Base-by-base conservation (phyloP, 1,140 invertebrate genomes). In the Carposina sasakii region DNA sequence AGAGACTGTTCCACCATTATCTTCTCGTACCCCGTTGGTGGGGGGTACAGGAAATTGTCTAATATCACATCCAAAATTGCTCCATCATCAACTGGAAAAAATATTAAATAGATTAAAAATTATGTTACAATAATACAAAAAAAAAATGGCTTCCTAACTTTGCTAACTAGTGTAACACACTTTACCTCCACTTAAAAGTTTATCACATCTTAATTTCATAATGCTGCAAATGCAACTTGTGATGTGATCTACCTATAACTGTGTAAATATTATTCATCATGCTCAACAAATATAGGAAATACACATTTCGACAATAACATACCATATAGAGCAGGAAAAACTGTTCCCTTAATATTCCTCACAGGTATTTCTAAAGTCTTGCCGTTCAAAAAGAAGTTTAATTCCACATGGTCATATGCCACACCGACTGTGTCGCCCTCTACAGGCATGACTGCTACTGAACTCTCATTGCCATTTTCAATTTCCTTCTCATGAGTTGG, bases 1-100 rank as follows among this genome's bases (percentile, higher is more conserved):
- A 99, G 87, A 2, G 96, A 97, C 79, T 99, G 96, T 83, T 99
- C 98, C 42, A 98, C 87, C 92, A 99, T 95, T 53, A 99, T 99
- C 85, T 94, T 93, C 54, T 98, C 96, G 77, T 94, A 99, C 22
- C 98, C 98, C 31, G 89, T 84, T 0, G 98, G 97, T 31, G 94
- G 92, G 2, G 90, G 86, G 75, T 95, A 90, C 48, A 89, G 87
- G 81, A 99, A 99, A 66, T 93, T 93, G 52, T 95, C 92, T 78
- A 99, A 90, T 62, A 96, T 93, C 59, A 98, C 91, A 84, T 99
- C 98, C 76, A 99, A 81, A 55, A 99, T 98, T 22, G 97, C 97
- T 68, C 97, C 97, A 81, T 98, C 96, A 71, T 98, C 96, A 61
- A 99, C 97, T 98, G 82, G 37, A 92, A 93, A 63, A 15, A 54